phyloP scores from a whole-genome alignment of 2,113 vertebrate genomes.

The Mugil cephalus region DNA sequence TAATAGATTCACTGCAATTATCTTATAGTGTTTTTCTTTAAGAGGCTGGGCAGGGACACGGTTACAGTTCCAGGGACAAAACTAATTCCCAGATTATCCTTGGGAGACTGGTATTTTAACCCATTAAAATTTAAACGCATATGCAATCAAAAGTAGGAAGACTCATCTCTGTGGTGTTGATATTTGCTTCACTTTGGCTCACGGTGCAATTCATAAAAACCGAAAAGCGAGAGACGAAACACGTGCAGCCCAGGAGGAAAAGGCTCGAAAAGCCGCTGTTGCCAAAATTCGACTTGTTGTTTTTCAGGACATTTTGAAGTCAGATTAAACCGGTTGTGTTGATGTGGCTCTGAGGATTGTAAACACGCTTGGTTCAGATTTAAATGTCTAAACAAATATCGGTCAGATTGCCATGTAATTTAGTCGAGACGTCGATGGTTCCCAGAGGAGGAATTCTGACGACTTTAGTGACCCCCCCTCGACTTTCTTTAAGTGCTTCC shows the following conservation, averaged over 20 bases:
- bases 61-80: constrained; percentile 25
- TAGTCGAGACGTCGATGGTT: not conserved
- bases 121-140: constrained; percentile 21
- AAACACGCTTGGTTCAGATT: not conserved
- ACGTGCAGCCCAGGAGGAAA: constrained; percentile 1
- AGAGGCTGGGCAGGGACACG: constrained; percentile 10
- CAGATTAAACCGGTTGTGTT: not conserved
- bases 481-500: not conserved
- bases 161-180: not conserved
- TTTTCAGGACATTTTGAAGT: constrained; percentile 9
- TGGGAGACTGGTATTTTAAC: constrained; percentile 5
- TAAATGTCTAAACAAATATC: not conserved
- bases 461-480: not conserved
- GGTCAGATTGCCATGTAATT: not conserved
- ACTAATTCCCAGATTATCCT: constrained; percentile 2
- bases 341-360: not conserved
- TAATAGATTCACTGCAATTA: constrained; percentile 22
- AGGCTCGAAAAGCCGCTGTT: constrained; percentile 2
- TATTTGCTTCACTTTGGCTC: not conserved
- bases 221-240: not conserved
- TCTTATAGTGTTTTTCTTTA: constrained; percentile 33
- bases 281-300: not conserved
- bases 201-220: constrained; percentile 7
- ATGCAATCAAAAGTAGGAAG: constrained; percentile 13
- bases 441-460: not conserved